Conservation (phyloP, 2,113 vertebrate species). For the Phalacrocorax brasilianus region DNA sequence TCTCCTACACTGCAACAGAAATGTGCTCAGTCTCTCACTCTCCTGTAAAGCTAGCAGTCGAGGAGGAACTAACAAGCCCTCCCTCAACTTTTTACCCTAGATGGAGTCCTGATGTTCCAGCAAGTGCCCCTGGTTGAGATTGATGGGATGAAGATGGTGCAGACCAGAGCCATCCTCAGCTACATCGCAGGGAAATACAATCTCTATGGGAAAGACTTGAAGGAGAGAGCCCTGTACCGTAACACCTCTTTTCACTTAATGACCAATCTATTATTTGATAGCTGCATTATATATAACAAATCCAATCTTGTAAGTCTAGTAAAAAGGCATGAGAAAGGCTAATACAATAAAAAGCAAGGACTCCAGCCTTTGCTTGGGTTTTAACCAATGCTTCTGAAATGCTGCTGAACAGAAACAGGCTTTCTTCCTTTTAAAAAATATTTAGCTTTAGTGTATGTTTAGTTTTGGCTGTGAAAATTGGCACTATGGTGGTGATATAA, state of each 20-base stretch:
- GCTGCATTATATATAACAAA: not conserved
- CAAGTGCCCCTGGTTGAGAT: conserved; percentile 93
- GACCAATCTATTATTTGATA: not conserved
- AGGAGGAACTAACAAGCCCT: not conserved
- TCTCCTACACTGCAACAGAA: not conserved
- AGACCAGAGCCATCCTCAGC: conserved; percentile 85
- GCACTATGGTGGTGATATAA: not conserved
- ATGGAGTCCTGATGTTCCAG: conserved; percentile 83
- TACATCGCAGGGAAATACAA: conserved; percentile 91
- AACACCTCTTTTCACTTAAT: not conserved
- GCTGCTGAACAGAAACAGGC: not conserved
- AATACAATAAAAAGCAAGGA: not conserved
- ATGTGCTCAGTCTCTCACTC: not conserved
- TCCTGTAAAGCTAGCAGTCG: not conserved
- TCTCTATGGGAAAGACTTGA: conserved; percentile 83
- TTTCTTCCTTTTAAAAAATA: not conserved
- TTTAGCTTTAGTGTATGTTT: not conserved
- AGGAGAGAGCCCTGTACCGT: conserved; percentile 83
- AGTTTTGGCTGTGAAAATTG: not conserved
- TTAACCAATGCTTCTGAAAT: not conserved
- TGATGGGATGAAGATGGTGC: conserved; percentile 88
- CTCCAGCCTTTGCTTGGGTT: not conserved
- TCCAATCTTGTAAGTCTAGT: not conserved
- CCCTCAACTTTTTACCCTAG: not conserved
- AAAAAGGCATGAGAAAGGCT: not conserved